These are phyloP conservation scores for Drosophila pandora DNA, from an alignment of 1,140 invertebrate genomes.

Conservation along the genomic window DNA sequence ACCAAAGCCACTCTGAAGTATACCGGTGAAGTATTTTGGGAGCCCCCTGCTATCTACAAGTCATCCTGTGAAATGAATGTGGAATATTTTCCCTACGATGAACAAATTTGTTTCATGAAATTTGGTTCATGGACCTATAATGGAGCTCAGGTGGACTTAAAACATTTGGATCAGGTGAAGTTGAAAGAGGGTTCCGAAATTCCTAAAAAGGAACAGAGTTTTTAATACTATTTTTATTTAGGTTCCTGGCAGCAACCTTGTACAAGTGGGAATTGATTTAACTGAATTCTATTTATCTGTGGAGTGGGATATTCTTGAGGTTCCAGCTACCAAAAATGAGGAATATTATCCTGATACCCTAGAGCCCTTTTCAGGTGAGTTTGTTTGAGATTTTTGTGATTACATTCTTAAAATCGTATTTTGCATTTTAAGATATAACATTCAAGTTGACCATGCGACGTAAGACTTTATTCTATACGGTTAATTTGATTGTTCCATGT, in stretches of 20 bases:
- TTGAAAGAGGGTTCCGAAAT: background rate
- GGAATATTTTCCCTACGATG: constrained; percentile 98
- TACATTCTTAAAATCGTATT: background rate
- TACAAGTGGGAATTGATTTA: constrained; percentile 93
- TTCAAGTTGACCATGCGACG: constrained; percentile 97
- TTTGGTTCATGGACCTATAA: constrained; percentile 98
- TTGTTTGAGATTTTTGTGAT: background rate
- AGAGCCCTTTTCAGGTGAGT: constrained; percentile 91
- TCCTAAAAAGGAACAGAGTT: background rate
- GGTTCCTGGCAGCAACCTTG: constrained; percentile 89
- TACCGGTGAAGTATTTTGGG: constrained; percentile 97
- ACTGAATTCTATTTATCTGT: constrained; percentile 96
- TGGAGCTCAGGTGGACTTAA: constrained; percentile 94
- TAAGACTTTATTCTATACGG: constrained; percentile 96
- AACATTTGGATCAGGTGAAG: constrained; percentile 90
- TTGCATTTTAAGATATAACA: constrained; percentile 90
- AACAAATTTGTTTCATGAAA: constrained; percentile 97
- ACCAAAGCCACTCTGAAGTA: constrained; percentile 97
- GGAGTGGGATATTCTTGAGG: constrained; percentile 97
- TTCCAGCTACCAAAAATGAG: constrained; percentile 94
- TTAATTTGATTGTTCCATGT: constrained; percentile 95
- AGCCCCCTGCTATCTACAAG: constrained; percentile 99
- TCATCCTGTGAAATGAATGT: constrained; percentile 98
- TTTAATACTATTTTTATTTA: constrained; percentile 42
- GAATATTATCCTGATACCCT: constrained; percentile 95